These are phyloP conservation scores for Ashinkailepas kermadecensis DNA, from an alignment of 2,888 invertebrate species.

Conservation along the genomic window DNA sequence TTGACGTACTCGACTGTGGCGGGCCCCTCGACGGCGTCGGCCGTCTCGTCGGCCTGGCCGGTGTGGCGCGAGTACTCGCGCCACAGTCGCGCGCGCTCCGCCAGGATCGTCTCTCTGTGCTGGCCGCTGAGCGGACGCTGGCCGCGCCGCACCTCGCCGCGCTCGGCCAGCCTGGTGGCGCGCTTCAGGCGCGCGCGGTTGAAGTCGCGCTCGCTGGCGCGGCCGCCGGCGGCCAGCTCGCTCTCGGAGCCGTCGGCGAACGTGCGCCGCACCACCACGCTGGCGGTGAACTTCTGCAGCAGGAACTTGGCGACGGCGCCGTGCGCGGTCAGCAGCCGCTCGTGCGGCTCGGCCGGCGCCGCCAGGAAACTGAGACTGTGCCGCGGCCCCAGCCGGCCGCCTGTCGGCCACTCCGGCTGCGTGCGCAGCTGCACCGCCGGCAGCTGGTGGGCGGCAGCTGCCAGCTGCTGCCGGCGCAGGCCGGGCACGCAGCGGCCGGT, in stretches of 20 bases:
- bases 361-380: neutral
- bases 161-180: neutral
- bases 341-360: neutral
- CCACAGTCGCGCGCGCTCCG: neutral
- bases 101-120: neutral
- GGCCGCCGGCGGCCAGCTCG: neutral
- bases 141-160: neutral
- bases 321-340: neutral
- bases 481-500: slow-evolving; percentile 8
- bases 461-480: neutral
- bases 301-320: slow-evolving; percentile 4
- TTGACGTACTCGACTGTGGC: neutral
- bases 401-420: neutral
- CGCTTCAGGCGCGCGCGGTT: neutral
- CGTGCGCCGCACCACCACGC: neutral
- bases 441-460: neutral
- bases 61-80: neutral
- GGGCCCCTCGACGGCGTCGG: neutral
- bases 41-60: neutral
- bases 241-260: neutral
- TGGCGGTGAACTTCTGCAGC: slow-evolving; percentile 5
- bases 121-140: neutral
- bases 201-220: neutral
- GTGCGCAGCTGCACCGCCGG: neutral
- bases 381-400: neutral